Conservation (phyloP, 2,797 vertebrate genomes). For the Clarias fuscus region DNA sequence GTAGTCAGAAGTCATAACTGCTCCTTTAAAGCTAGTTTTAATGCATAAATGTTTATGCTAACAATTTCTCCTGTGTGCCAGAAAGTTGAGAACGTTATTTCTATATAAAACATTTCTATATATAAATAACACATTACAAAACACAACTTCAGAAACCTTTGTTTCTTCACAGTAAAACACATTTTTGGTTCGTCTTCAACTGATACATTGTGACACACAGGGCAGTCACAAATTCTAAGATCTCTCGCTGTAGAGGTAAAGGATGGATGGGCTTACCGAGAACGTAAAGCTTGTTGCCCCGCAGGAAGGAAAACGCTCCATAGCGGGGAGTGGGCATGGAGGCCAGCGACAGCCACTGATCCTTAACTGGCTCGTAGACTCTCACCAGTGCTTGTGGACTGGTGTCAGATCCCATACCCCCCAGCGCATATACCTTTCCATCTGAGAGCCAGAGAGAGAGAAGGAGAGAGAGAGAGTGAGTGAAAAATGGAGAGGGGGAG, state of each 20-base stretch:
- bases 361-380: constrained; percentile 85
- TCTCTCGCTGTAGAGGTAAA: neutral
- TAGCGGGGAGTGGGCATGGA: constrained; percentile 97
- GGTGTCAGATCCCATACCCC: constrained; percentile 93
- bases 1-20: neutral
- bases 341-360: constrained; percentile 87
- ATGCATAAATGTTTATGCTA: neutral
- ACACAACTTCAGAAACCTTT: neutral
- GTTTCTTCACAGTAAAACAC: neutral
- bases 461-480: constrained; percentile 40
- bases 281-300: constrained; percentile 89
- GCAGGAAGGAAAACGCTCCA: constrained; percentile 85
- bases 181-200: neutral
- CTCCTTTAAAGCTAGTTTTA: neutral
- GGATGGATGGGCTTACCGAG: constrained; percentile 80
- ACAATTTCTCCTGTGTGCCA: neutral
- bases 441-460: constrained; percentile 71
- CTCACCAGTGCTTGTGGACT: constrained; percentile 89
- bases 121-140: neutral
- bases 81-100: neutral
- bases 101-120: neutral
- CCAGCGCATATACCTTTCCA: constrained; percentile 87
- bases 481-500: constrained; percentile 18
- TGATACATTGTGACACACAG: neutral
- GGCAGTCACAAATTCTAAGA: neutral